phyloP scores from a whole-genome alignment of 2,797 vertebrate species.

The Setipinna tenuifilis region DNA sequence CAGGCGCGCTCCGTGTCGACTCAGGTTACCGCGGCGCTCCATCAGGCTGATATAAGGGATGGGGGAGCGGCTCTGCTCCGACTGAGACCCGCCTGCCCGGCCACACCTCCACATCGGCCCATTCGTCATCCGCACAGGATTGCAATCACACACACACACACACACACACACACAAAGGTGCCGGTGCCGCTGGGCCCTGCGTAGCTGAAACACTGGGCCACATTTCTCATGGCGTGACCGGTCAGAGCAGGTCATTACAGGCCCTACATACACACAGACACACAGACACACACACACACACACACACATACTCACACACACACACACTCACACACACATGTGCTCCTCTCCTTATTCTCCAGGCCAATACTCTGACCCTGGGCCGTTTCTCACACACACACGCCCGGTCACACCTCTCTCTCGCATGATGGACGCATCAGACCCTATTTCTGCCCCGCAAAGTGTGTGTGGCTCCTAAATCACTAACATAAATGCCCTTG shows the following conservation, averaged over 20 bases:
- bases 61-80: slow-evolving; percentile 19
- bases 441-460: neutral
- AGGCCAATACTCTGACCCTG: neutral
- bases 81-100: neutral
- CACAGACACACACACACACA: too few relatives aligned
- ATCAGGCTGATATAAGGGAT: slow-evolving; percentile 34
- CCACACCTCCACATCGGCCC: slow-evolving; percentile 19
- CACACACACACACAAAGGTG: too few relatives aligned
- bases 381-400: neutral
- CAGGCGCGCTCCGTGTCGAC: slow-evolving; percentile 5
- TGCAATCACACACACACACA: neutral
- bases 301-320: too few relatives aligned
- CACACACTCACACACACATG: too few relatives aligned
- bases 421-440: neutral
- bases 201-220: neutral
- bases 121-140: slow-evolving; percentile 34
- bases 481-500: neutral
- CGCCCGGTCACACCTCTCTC: neutral
- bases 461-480: neutral
- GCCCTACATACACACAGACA: neutral
- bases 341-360: neutral
- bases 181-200: too few relatives aligned
- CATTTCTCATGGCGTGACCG: neutral
- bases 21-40: slow-evolving; percentile 11
- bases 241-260: neutral